Evolutionary conservation across 2,888 invertebrate genomes (phyloP).

Genomic region (Tridacna gigas): DNA sequence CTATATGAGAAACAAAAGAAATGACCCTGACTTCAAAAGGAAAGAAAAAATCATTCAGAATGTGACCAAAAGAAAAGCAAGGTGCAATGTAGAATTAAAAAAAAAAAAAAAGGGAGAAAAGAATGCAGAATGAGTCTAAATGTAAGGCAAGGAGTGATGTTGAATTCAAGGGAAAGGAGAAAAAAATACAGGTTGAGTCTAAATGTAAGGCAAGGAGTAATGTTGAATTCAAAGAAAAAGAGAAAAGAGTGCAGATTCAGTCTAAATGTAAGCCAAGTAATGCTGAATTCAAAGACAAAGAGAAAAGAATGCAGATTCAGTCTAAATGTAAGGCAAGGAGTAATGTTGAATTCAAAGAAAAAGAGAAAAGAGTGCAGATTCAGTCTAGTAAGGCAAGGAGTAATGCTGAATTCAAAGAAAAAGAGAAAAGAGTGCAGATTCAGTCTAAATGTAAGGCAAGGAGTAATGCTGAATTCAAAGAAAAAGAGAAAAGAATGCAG

Average conservation of each 20-base stretch:
- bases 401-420: background rate
- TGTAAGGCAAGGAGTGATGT: background rate
- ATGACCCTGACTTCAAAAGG: background rate
- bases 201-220: slow-evolving; percentile 13
- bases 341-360: background rate
- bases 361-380: background rate
- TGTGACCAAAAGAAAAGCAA: slow-evolving; percentile 4
- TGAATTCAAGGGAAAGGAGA: background rate
- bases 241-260: slow-evolving; percentile 26
- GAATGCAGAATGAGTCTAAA: background rate
- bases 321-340: background rate
- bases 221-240: slow-evolving; percentile 3
- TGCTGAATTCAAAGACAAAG: background rate
- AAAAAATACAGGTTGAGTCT: background rate
- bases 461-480: background rate
- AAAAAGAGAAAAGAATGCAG: background rate
- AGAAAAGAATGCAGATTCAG: background rate
- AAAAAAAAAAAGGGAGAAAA: slow-evolving; percentile 2
- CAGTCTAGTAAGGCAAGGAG: background rate
- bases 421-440: background rate
- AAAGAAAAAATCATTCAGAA: background rate
- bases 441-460: background rate
- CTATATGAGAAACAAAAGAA: background rate
- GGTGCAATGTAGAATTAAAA: background rate
- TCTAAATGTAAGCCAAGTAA: background rate